Conservation (phyloP, 2,888 invertebrate species). For the Prosapia bicincta region DNA sequence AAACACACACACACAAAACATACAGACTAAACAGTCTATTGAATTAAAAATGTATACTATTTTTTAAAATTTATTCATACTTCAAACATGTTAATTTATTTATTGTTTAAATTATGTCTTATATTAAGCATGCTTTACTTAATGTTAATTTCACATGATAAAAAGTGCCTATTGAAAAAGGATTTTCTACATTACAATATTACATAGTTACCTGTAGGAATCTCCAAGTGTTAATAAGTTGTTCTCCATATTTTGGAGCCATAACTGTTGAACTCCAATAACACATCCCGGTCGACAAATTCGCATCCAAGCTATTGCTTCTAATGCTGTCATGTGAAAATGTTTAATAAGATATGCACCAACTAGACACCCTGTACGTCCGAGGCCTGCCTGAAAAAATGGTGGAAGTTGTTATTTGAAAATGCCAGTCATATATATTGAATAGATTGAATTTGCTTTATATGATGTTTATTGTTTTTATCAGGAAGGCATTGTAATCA, state of each 20-base stretch:
- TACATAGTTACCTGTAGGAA: constrained; percentile 27
- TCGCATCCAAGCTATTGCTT: constrained; percentile 95
- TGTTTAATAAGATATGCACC: constrained; percentile 98
- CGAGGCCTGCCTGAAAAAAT: constrained; percentile 75
- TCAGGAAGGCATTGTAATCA: too few species aligned
- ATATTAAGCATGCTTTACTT: too few species aligned
- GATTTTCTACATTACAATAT: neutral
- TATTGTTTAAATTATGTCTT: too few species aligned
- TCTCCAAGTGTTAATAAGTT: constrained; percentile 27
- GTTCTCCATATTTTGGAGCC: constrained; percentile 59
- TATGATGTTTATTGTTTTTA: too few species aligned
- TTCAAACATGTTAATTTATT: too few species aligned
- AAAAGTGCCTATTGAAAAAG: neutral
- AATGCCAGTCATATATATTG: too few species aligned
- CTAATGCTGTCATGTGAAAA: constrained; percentile 85
- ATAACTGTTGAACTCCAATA: constrained; percentile 95
- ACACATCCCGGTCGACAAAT: constrained; percentile 97
- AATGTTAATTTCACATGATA: neutral
- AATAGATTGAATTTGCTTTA: too few species aligned
- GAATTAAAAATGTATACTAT: too few species aligned
- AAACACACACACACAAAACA: too few species aligned
- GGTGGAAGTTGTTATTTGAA: too few species aligned
- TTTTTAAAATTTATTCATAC: too few species aligned
- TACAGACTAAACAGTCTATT: too few species aligned
- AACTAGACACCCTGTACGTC: constrained; percentile 96